A percentile compares a stretch with the other conserved stretches of the same genome.
phyloP scores from a whole-genome alignment of 2,113 vertebrate genomes.

The Pleuronectes platessa region DNA sequence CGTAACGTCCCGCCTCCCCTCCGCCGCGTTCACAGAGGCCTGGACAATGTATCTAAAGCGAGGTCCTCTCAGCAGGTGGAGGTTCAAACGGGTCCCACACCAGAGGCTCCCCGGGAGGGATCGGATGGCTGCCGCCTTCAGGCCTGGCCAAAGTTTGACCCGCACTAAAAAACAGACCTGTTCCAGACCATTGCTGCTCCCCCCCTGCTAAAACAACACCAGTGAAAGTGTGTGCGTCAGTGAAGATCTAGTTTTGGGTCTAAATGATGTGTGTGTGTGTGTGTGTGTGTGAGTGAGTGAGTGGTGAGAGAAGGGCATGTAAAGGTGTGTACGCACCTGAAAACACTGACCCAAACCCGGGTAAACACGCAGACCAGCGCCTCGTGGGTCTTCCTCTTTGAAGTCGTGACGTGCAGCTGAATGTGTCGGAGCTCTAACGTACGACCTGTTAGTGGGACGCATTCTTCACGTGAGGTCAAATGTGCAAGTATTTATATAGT shows the following conservation, averaged over 20 bases:
- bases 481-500: constrained; percentile 35
- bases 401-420: constrained; percentile 68
- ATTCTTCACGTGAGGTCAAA: constrained; percentile 63
- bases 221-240: constrained; percentile 59
- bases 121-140: constrained; percentile 86
- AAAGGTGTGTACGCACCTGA: constrained; percentile 62
- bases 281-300: not conserved
- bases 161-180: constrained; percentile 82
- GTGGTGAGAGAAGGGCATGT: constrained; percentile 57
- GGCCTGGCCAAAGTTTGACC: constrained; percentile 93
- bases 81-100: constrained; percentile 92
- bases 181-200: constrained; percentile 91
- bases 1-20: constrained; percentile 78
- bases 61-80: constrained; percentile 95
- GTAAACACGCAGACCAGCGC: constrained; percentile 68
- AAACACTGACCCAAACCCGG: constrained; percentile 68
- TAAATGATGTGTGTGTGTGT: constrained; percentile 49
- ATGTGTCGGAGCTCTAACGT: constrained; percentile 66
- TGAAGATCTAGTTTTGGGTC: constrained; percentile 37
- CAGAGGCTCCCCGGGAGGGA: constrained; percentile 88
- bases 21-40: constrained; percentile 84
- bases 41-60: constrained; percentile 90
- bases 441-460: constrained; percentile 48
- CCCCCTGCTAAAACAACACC: constrained; percentile 88
- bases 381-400: constrained; percentile 66